Evolutionary conservation across 2,888 invertebrate genomes (phyloP).

Genomic region (Sisyra terminalis): DNA sequence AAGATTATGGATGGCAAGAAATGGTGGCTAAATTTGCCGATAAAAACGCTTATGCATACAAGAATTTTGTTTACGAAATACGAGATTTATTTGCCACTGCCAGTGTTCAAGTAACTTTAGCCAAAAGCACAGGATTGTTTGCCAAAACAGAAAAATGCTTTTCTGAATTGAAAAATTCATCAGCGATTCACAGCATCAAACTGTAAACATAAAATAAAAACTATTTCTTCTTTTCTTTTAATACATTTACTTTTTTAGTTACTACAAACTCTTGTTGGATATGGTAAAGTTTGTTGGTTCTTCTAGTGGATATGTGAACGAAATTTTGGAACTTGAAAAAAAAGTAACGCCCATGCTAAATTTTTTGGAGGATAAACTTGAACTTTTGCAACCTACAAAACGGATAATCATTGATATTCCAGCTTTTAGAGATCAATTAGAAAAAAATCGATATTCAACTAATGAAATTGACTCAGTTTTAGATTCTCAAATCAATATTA

Average conservation of each 20-base stretch:
- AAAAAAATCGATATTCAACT: constrained; percentile 1
- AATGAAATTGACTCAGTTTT: constrained; percentile 16
- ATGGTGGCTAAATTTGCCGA: constrained; percentile 3
- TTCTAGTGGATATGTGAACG: neutral
- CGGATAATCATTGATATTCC: neutral
- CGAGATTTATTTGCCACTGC: constrained; percentile 3
- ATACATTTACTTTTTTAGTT: constrained; percentile 6
- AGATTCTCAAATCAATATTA: constrained; percentile 22
- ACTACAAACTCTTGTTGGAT: neutral
- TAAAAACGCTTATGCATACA: neutral
- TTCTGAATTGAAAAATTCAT: constrained; percentile 8
- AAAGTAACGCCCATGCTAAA: constrained; percentile 7
- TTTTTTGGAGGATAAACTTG: constrained; percentile 3
- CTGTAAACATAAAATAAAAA: constrained; percentile 13
- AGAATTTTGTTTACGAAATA: constrained; percentile 1
- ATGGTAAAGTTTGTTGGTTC: neutral
- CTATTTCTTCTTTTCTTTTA: constrained; percentile 15
- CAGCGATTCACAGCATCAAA: constrained; percentile 9
- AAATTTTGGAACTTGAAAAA: constrained; percentile 6
- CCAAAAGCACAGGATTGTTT: constrained; percentile 1
- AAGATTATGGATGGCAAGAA: constrained; percentile 36
- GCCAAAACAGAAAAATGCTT: constrained; percentile 8
- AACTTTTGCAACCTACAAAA: neutral
- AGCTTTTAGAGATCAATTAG: neutral
- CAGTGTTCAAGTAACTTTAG: constrained; percentile 3